Evolutionary conservation across 2,888 invertebrate genomes (phyloP), one percentile per base, ranked within the genome.

Genomic region (Mongoloraphidia duomilia): DNA sequence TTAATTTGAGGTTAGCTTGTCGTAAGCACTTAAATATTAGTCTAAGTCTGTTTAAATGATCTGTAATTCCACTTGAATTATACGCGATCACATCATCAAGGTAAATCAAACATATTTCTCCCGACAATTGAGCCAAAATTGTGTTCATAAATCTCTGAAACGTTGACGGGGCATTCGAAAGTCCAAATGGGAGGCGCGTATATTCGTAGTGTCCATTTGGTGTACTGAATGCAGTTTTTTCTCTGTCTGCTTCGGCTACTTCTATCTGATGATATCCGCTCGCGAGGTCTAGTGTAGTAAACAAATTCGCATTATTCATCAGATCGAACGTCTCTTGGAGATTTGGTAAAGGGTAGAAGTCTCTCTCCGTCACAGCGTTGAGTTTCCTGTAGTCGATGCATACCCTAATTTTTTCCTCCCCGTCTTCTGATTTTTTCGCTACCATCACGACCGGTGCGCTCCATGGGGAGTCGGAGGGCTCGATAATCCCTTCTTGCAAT

Each of bases 361-460:
- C 60, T 1, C 57, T 55, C 1, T 57, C 53, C 0, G 62, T 63
- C 0, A 54, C 50, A 8, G 53, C 50, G 41, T 64, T 65, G 8
- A 64, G 40, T 13, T 48, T 50, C 2, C 61, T 49, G 44, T 54
- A 63, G 41, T 62, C 62, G 3, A 58, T 56, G 38, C 56, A 51
- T 9, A 62, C 52, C 39, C 61, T 37, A 38, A 47, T 56, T 46
- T 55, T 54, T 1, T 38, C 33, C 13, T 45, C 52, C 2, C 53
- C 53, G n/a, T 54, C 52, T 11, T 53, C 54, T 11, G 59, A 55
- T 48, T 61, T 62, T 53, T 65, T 67, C 14, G 54, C 54, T 2
- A 63, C 63, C 1, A 67, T 41, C 4, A 65, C 61, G 5, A 64
- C 55, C 0, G 63, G 65, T 2, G 60, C 55, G 6, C 59, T 54